These are phyloP conservation scores for Microctonus brassicae DNA, from an alignment of 2,888 invertebrate species.

Conservation along the genomic window DNA sequence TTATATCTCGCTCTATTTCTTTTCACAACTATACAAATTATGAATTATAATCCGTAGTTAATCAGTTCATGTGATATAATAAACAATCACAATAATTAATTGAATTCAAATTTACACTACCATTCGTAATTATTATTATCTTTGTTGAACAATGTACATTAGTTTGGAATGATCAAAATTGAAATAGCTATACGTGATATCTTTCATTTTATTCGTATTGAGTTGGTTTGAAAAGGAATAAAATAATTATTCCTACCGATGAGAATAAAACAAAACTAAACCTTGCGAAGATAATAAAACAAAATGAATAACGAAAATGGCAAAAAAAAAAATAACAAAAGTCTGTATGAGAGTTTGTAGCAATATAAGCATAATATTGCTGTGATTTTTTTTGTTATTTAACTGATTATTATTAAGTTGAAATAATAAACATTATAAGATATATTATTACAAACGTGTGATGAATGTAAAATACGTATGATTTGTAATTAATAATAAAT, in stretches of 20 bases:
- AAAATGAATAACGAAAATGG: no score
- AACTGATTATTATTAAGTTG: neutral
- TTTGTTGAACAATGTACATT: neutral
- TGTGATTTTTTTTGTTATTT: neutral
- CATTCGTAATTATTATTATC: constrained; percentile 9
- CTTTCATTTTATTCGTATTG: no score
- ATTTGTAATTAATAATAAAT: constrained; percentile 47
- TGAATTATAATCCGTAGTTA: neutral
- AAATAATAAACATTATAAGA: constrained; percentile 16
- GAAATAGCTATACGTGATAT: neutral
- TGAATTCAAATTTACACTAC: neutral
- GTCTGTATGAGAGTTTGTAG: neutral
- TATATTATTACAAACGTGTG: constrained; percentile 46
- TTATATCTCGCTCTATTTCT: neutral
- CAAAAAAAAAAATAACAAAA: neutral
- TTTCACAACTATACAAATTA: neutral
- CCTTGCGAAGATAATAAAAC: no score
- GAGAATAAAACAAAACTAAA: no score
- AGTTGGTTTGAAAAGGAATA: no score
- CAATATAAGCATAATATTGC: neutral
- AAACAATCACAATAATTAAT: no score
- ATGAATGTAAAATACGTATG: constrained; percentile 48
- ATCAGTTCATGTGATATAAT: neutral
- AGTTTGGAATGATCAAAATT: neutral
- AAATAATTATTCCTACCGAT: no score